A percentile compares a stretch with the other conserved stretches of the same genome.
These are phyloP conservation scores for Mesocentrotus franciscanus DNA, from an alignment of 53 echinoderm and acorn worm genomes.

Conservation along the genomic window DNA sequence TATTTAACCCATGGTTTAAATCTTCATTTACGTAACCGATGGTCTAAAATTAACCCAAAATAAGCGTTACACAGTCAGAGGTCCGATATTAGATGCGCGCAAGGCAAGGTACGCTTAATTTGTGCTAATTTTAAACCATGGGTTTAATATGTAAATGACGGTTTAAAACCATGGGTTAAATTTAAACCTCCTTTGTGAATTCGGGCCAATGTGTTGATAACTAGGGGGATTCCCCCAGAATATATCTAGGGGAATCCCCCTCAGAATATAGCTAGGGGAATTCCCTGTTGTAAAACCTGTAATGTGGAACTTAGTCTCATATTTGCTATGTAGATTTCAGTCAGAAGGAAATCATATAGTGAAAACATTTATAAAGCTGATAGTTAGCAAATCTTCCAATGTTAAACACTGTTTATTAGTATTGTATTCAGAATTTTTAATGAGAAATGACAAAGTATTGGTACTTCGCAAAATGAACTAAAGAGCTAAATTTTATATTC, in stretches of 20 bases:
- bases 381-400: not conserved
- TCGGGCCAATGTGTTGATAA: not conserved
- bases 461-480: not conserved
- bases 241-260: not conserved
- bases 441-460: not conserved
- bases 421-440: not conserved
- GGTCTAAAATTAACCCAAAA: too few species aligned
- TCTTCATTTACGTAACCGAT: too few species aligned
- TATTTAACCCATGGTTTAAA: too few species aligned
- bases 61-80: too few species aligned
- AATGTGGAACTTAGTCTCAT: not conserved
- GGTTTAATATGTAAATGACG: too few species aligned
- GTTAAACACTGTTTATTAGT: not conserved
- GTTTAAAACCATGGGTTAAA: too few species aligned
- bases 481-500: not conserved
- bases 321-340: not conserved
- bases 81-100: too few species aligned
- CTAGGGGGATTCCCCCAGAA: not conserved
- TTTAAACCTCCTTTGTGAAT: too few species aligned
- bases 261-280: not conserved
- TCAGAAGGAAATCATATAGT: not conserved
- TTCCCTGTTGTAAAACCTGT: not conserved
- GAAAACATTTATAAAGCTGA: not conserved
- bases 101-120: too few species aligned
- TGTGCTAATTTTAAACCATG: too few species aligned